Conservation (phyloP, 2,113 vertebrate species). For the Chrysochloris asiatica region DNA sequence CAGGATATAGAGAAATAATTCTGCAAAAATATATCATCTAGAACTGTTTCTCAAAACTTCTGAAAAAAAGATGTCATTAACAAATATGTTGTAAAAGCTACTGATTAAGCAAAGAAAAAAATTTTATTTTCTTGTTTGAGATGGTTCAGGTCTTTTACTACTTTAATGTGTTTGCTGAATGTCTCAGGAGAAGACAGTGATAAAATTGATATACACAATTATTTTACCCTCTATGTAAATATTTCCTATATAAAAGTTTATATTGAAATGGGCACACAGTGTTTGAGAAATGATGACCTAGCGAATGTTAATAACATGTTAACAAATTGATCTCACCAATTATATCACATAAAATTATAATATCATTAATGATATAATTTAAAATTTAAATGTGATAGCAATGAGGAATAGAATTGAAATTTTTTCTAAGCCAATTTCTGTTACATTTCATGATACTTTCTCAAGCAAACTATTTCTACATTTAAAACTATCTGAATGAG, state of each 20-base stretch:
- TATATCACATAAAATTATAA: background rate
- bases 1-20: conserved; percentile 28
- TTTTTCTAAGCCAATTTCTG: background rate
- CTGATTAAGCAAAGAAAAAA: conserved; percentile 17
- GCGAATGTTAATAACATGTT: background rate
- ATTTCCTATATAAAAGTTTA: background rate
- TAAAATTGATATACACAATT: background rate
- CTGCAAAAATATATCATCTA: background rate
- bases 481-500: background rate
- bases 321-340: background rate
- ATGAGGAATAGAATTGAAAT: background rate
- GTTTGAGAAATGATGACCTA: background rate
- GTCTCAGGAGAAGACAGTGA: background rate
- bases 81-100: background rate
- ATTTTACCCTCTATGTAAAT: background rate
- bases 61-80: background rate
- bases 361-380: background rate
- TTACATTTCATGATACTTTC: conserved; percentile 2
- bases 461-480: background rate
- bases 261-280: background rate
- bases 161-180: background rate
- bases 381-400: background rate
- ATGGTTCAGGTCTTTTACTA: background rate
- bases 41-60: background rate
- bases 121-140: conserved; percentile 28